Conservation (phyloP, 2,888 invertebrate species). For the Epistrophella euchroma region DNA sequence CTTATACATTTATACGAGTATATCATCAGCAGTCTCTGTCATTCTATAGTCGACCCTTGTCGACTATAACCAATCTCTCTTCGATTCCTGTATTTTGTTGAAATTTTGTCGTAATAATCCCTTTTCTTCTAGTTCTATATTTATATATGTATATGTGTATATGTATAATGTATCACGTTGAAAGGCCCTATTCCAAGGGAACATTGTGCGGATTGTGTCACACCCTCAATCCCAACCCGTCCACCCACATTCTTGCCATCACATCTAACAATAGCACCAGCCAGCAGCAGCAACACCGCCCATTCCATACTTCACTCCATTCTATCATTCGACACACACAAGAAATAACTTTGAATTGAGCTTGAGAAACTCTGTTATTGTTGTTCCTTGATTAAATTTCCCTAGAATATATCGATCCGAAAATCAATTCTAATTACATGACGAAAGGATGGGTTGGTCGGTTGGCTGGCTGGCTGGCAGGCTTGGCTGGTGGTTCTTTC, state of each 20-base stretch:
- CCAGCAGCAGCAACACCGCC: not conserved
- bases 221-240: constrained; percentile 32
- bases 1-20: not conserved
- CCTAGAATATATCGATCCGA: constrained; percentile 82
- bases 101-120: constrained; percentile 58
- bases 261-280: constrained; percentile 21
- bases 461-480: not conserved
- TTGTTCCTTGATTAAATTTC: constrained; percentile 78
- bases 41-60: constrained; percentile 28
- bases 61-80: constrained; percentile 23
- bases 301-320: not conserved
- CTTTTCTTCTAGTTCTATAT: constrained; percentile 22
- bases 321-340: constrained; percentile 10
- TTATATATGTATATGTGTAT: not conserved
- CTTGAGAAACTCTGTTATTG: constrained; percentile 60
- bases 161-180: constrained; percentile 34
- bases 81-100: constrained; percentile 36
- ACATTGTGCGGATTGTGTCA: constrained; percentile 38
- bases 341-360: constrained; percentile 39
- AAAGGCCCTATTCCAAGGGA: constrained; percentile 24
- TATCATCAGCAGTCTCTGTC: constrained; percentile 47
- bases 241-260: constrained; percentile 32
- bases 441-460: constrained; percentile 48
- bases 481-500: not conserved
- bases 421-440: constrained; percentile 81